Evolutionary conservation across 2,797 vertebrate species (phyloP).

Genomic region (Choloepus didactylus): DNA sequence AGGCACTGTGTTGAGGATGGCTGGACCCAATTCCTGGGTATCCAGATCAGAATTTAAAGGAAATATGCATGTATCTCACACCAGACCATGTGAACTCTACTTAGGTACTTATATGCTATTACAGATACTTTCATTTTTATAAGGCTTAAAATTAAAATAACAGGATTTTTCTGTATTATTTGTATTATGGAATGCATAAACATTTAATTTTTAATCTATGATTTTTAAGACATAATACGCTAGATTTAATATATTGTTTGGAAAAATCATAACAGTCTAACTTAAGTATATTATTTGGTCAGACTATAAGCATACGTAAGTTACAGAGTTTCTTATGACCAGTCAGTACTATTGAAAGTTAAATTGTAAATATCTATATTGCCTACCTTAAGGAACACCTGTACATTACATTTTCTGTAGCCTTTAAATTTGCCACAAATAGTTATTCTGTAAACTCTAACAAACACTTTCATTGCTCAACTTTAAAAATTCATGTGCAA

Average conservation of each 20-base stretch:
- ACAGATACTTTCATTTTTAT: neutral
- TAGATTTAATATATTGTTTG: neutral
- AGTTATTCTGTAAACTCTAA: neutral
- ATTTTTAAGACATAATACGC: neutral
- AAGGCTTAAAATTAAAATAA: neutral
- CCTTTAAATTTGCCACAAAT: neutral
- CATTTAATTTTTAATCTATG: neutral
- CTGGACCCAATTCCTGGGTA: neutral
- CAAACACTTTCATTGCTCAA: neutral
- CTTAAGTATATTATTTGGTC: neutral
- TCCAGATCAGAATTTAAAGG: neutral
- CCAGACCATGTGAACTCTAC: neutral
- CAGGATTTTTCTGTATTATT: neutral
- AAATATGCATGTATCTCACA: neutral
- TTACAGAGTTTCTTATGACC: too few relatives aligned
- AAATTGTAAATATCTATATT: neutral
- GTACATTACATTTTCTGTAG: neutral
- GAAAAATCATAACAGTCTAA: neutral
- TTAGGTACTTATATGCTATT: neutral
- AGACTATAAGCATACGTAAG: too few relatives aligned
- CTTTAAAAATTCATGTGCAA: neutral
- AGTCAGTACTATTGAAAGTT: too few relatives aligned
- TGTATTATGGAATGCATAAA: neutral
- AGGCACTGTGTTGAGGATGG: neutral
- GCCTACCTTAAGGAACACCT: neutral